A percentile compares a stretch with the other conserved stretches of the same genome.
Evolutionary conservation across 2,888 invertebrate genomes (phyloP).

Genomic region (Biston stratarius): DNA sequence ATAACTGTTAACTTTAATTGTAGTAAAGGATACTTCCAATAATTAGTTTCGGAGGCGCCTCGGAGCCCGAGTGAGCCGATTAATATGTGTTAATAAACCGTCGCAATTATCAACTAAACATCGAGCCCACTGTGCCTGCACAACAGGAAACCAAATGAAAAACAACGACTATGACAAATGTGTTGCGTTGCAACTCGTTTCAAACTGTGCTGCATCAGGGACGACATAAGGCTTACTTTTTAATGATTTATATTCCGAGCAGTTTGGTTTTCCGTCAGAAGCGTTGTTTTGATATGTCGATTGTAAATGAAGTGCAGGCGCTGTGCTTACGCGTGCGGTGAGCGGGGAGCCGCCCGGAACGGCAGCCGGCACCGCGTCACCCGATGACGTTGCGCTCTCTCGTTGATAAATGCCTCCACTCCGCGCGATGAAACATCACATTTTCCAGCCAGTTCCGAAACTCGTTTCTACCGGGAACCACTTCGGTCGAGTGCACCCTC

Average conservation of each 20-base stretch:
- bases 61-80: too few species aligned
- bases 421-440: constrained; percentile 14
- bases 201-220: background rate
- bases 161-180: background rate
- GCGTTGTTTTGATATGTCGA: constrained; percentile 7
- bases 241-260: background rate
- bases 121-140: background rate
- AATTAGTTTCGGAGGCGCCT: too few species aligned
- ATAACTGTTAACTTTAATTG: too few species aligned
- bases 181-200: background rate
- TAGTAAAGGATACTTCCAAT: too few species aligned
- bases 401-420: constrained; percentile 8
- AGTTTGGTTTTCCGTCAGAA: constrained; percentile 4
- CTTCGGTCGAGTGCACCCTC: background rate
- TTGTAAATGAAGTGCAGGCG: constrained; percentile 7
- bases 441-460: constrained; percentile 6
- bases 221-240: background rate
- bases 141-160: background rate
- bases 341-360: background rate
- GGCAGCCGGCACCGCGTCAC: background rate
- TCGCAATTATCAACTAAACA: background rate
- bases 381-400: constrained; percentile 3
- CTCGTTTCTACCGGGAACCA: background rate
- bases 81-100: too few species aligned
- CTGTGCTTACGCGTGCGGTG: constrained; percentile 1